Conservation (phyloP, 2,113 vertebrate genomes). For the Brienomyrus brachyistius region DNA sequence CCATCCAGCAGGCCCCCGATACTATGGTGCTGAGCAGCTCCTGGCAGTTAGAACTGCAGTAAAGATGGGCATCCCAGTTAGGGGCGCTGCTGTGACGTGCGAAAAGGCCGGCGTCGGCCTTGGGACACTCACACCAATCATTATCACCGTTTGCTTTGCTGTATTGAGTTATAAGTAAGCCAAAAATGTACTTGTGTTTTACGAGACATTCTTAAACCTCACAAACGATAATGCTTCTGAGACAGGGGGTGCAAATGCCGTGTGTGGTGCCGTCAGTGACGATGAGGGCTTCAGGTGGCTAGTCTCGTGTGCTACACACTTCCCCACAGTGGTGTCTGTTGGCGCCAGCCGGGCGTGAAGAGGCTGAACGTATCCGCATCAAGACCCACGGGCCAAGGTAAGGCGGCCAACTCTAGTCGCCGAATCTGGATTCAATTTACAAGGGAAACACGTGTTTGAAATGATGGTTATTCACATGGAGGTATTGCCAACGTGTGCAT, state of each 20-base stretch:
- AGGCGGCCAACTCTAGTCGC: background rate
- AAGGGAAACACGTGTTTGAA: background rate
- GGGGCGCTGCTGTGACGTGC: background rate
- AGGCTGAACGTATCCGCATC: background rate
- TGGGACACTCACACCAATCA: background rate
- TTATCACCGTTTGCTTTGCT: background rate
- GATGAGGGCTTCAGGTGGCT: background rate
- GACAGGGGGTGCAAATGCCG: background rate
- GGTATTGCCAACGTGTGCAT: background rate
- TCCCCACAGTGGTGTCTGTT: background rate
- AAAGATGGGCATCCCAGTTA: background rate
- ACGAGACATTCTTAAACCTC: conserved; percentile 41
- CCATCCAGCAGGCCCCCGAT: background rate
- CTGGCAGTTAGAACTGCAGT: background rate
- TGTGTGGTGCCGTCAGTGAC: background rate
- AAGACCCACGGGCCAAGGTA: background rate
- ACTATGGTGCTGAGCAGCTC: background rate
- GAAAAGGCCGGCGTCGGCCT: background rate
- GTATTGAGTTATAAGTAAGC: conserved; percentile 42
- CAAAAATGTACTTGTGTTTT: conserved; percentile 45
- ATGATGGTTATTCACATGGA: background rate
- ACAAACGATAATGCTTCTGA: conserved; percentile 28
- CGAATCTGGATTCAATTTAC: background rate
- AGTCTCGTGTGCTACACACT: background rate
- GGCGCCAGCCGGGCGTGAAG: background rate